Evolutionary conservation across 2,113 vertebrate genomes (phyloP).

Genomic region (Spizaetus ornatus): DNA sequence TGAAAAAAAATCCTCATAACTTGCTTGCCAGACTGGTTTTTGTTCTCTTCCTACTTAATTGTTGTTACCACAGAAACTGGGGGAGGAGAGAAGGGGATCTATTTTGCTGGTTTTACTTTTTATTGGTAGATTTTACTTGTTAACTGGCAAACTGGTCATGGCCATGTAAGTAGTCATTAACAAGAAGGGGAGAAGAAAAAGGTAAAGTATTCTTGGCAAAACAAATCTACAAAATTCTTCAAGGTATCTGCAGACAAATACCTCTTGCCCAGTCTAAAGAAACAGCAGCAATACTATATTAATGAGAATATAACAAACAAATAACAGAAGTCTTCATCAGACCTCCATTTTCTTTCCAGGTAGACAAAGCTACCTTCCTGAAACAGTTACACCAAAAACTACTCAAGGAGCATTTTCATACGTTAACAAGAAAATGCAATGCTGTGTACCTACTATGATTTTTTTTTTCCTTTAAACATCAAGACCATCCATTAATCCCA

Average conservation of each 20-base stretch:
- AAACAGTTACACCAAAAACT: not conserved
- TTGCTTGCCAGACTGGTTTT: not conserved
- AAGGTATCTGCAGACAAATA: not conserved
- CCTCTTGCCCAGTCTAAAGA: not conserved
- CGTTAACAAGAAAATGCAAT: accelerated
- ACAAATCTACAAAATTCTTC: not conserved
- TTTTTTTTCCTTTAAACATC: not conserved
- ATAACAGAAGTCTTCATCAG: not conserved
- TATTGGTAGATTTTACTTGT: not conserved
- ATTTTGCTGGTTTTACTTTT: not conserved
- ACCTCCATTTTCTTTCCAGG: not conserved
- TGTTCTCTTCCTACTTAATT: not conserved
- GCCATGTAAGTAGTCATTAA: not conserved
- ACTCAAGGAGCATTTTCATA: not conserved
- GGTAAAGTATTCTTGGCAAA: not conserved
- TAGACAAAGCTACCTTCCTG: not conserved
- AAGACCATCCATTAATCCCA: not conserved
- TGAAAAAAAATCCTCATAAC: not conserved
- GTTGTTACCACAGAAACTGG: not conserved
- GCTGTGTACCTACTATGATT: too few relatives aligned
- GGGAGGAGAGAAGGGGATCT: not conserved
- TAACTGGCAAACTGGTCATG: not conserved
- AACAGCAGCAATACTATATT: not conserved
- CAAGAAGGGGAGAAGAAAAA: not conserved
- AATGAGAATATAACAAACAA: not conserved